phyloP scores from a whole-genome alignment of 2,113 vertebrate species.

The Centropristis striata region DNA sequence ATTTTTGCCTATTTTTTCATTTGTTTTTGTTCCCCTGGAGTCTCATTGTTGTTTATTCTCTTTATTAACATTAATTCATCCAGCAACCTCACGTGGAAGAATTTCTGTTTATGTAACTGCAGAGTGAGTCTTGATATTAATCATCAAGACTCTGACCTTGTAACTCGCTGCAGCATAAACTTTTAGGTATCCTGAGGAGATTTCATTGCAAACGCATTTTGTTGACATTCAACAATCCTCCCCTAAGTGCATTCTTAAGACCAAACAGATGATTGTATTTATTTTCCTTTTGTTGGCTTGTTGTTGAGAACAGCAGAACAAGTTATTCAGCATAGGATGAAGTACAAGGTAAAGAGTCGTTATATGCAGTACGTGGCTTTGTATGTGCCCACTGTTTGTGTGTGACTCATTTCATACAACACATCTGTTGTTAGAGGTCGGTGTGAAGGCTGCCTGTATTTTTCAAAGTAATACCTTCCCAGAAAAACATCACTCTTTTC shows the following conservation, averaged over 20 bases:
- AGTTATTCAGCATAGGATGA: no score
- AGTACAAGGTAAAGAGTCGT: neutral
- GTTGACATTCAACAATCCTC: neutral
- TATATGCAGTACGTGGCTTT: neutral
- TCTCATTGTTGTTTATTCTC: neutral
- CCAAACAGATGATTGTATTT: neutral
- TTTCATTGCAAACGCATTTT: neutral
- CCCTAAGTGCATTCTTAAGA: neutral
- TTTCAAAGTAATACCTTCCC: no score
- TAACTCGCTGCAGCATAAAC: neutral
- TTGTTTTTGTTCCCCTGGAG: neutral
- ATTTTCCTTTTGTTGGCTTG: neutral
- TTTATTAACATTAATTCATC: slow-evolving; percentile 3
- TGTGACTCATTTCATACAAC: no score
- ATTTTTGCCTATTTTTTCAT: neutral
- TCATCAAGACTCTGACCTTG: neutral
- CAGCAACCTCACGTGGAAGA: neutral
- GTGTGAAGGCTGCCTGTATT: no score
- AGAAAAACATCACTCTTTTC: no score
- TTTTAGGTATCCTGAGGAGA: neutral
- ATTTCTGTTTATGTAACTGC: slow-evolving; percentile 2
- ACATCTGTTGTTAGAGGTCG: no score
- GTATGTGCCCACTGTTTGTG: no score
- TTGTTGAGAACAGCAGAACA: no score
- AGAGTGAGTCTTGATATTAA: neutral